phyloP scores from a whole-genome alignment of 2,888 invertebrate species.

The Linyphia triangularis region DNA sequence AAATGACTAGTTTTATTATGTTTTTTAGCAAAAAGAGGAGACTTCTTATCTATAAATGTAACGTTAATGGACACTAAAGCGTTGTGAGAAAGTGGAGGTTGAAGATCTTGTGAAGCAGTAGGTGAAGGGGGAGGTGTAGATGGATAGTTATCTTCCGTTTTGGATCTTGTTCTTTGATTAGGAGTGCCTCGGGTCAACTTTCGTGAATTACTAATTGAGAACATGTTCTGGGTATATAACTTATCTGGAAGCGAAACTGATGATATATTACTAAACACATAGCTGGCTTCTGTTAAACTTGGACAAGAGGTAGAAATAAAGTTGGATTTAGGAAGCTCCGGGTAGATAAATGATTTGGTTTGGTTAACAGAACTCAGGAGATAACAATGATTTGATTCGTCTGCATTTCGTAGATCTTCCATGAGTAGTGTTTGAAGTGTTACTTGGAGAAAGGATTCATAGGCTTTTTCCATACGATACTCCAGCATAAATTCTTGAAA shows the following conservation, averaged over 20 bases:
- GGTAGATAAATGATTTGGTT: not conserved
- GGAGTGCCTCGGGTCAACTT: constrained; percentile 9
- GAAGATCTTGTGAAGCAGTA: constrained; percentile 74
- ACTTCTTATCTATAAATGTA: constrained; percentile 84
- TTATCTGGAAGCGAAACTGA: constrained; percentile 83
- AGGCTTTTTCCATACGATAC: constrained; percentile 85
- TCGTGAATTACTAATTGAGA: constrained; percentile 77
- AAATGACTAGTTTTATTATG: constrained; percentile 84
- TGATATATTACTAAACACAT: constrained; percentile 77
- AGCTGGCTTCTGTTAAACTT: constrained; percentile 82
- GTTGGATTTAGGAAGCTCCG: constrained; percentile 78
- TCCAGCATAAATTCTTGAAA: constrained; percentile 89
- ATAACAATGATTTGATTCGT: constrained; percentile 89
- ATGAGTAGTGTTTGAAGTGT: constrained; percentile 91
- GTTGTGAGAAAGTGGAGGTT: constrained; percentile 80
- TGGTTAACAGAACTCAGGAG: constrained; percentile 84
- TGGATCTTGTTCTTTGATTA: constrained; percentile 32
- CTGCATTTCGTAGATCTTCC: constrained; percentile 88
- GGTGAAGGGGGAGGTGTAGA: constrained; percentile 86
- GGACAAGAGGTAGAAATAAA: constrained; percentile 91
- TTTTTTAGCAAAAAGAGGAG: constrained; percentile 84
- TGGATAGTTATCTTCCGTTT: constrained; percentile 78
- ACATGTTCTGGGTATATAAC: constrained; percentile 82
- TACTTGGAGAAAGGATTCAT: constrained; percentile 88
- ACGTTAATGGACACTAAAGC: constrained; percentile 88